Evolutionary conservation across 2,888 invertebrate genomes (phyloP).

Genomic region (Xanthia icteritia): DNA sequence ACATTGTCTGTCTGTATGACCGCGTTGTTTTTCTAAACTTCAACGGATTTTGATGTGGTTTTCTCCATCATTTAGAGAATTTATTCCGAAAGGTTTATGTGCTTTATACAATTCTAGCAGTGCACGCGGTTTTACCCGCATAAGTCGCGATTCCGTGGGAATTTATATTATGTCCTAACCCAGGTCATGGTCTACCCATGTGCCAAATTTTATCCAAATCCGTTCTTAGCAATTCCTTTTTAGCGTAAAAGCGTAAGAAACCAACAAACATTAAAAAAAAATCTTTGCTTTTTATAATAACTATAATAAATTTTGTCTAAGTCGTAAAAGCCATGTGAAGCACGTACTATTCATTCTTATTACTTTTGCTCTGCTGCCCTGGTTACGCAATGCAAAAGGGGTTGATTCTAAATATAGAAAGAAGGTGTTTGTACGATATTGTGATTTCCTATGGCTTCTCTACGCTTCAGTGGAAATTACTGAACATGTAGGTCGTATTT

Average conservation of each 20-base stretch:
- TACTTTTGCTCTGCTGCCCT: constrained; percentile 7
- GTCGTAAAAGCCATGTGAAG: background rate
- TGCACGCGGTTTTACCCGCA: too few species aligned
- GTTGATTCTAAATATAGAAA: constrained; percentile 59
- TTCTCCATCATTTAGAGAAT: background rate
- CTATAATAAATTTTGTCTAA: too few species aligned
- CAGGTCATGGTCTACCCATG: too few species aligned
- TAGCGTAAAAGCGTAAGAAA: too few species aligned
- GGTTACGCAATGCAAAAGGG: constrained; percentile 39
- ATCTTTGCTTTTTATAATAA: too few species aligned
- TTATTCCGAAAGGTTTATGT: background rate
- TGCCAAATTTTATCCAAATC: too few species aligned
- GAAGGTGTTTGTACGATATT: constrained; percentile 21
- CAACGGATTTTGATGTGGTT: background rate
- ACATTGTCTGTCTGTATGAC: background rate
- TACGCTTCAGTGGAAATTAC: constrained; percentile 29
- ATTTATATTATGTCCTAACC: too few species aligned
- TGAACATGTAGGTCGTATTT: constrained; percentile 14
- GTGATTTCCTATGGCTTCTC: constrained; percentile 60
- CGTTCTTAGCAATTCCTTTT: too few species aligned
- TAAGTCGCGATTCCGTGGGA: too few species aligned
- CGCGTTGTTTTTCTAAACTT: background rate
- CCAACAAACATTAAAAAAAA: too few species aligned
- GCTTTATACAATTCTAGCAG: background rate
- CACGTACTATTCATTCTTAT: constrained; percentile 17